phyloP scores from a whole-genome alignment of 2,797 vertebrate species.

The Meda fulgida region DNA sequence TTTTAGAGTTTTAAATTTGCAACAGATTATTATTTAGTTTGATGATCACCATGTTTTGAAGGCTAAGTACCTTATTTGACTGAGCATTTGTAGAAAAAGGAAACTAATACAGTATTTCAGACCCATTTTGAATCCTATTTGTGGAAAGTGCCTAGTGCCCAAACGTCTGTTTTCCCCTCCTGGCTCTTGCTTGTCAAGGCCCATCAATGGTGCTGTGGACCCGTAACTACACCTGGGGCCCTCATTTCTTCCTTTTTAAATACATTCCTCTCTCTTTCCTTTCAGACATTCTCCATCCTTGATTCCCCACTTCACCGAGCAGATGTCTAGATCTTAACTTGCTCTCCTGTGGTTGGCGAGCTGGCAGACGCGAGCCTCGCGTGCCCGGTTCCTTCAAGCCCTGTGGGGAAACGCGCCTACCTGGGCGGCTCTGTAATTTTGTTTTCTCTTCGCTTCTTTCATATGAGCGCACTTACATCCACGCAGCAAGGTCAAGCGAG shows the following conservation, averaged over 20 bases:
- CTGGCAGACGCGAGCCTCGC: slow-evolving; percentile 28
- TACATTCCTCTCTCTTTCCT: slow-evolving; percentile 18
- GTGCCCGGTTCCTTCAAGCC: slow-evolving; percentile 46
- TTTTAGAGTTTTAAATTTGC: not conserved
- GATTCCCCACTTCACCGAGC: slow-evolving; percentile 56
- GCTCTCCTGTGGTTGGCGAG: slow-evolving; percentile 36
- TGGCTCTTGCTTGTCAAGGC: slow-evolving; percentile 57
- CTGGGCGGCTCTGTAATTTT: slow-evolving; percentile 27
- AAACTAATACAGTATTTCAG: not conserved
- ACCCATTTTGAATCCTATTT: slow-evolving; percentile 11
- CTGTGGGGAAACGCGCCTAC: slow-evolving; percentile 38
- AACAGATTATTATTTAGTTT: not conserved
- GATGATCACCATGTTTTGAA: not conserved
- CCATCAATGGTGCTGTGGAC: slow-evolving; percentile 58
- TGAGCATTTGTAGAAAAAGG: slow-evolving; percentile 3
- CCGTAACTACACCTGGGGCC: slow-evolving; percentile 56
- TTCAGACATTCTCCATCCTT: slow-evolving; percentile 48
- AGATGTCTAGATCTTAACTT: slow-evolving; percentile 58
- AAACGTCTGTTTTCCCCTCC: slow-evolving; percentile 50
- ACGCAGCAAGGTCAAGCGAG: slow-evolving; percentile 50
- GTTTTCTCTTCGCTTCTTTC: slow-evolving; percentile 12
- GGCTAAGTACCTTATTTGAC: not conserved
- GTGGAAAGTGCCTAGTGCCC: slow-evolving; percentile 33
- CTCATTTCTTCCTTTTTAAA: slow-evolving; percentile 39
- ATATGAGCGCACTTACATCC: slow-evolving; percentile 35